Percentiles rank a stretch among this genome's conserved stretches.
These are phyloP conservation scores for Lanistes nyassanus DNA, from an alignment of 1,140 invertebrate species.

Conservation along the genomic window DNA sequence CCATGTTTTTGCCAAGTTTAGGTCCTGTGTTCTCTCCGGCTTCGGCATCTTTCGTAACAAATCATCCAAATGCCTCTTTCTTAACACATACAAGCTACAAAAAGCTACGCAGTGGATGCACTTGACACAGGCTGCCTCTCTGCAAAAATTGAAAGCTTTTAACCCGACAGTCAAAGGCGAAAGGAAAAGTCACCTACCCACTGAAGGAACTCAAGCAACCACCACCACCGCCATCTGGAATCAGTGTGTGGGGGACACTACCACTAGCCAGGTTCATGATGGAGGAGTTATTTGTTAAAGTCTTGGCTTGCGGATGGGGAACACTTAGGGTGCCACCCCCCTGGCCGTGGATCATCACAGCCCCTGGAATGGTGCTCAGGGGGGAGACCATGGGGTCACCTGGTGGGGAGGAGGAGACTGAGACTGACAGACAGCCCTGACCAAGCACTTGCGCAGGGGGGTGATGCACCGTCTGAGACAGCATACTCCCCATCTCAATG, in stretches of 20 bases:
- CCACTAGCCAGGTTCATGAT: slow-evolving; percentile 11
- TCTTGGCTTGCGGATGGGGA: slow-evolving; percentile 20
- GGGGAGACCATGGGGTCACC: background rate
- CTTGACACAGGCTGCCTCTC: background rate
- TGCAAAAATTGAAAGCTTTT: no score
- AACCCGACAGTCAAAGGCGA: no score
- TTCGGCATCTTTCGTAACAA: no score
- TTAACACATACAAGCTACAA: background rate
- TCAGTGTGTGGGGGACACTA: slow-evolving; percentile 1
- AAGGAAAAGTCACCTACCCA: slow-evolving; percentile 11
- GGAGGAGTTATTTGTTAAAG: slow-evolving; percentile 9
- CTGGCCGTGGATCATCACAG: slow-evolving; percentile 14
- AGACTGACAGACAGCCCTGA: background rate
- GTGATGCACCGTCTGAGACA: no score
- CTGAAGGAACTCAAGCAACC: slow-evolving; percentile 15
- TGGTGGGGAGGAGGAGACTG: background rate
- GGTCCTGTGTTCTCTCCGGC: no score
- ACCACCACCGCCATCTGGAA: background rate
- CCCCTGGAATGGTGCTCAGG: slow-evolving; percentile 10
- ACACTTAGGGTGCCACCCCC: slow-evolving; percentile 14
- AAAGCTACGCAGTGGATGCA: background rate
- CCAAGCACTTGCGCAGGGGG: background rate
- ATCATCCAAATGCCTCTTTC: no score
- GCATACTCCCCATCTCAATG: background rate
- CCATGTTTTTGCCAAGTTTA: no score